Evolutionary conservation across 37 sponge, comb jelly and placozoan species (phyloP), one percentile per base, ranked within the genome.

Genomic region (Beroe forskalii): DNA sequence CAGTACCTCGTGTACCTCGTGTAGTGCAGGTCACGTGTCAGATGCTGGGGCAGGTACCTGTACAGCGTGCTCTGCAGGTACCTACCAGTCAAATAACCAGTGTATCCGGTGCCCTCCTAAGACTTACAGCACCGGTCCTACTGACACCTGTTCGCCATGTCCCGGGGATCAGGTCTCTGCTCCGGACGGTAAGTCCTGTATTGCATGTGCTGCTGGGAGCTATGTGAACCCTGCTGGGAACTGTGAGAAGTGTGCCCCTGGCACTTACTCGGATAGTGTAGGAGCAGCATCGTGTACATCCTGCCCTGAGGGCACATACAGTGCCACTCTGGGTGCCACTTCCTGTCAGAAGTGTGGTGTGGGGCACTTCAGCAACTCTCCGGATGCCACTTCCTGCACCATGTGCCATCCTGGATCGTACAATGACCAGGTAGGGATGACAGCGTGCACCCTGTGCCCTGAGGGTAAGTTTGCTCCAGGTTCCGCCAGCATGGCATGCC

Each of bases 291-390:
- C 55, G 24, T 80, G 86, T 30, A 80, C 86, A 19, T 48, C 44
- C 25, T 80, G 86, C 31, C 55, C 43, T 6, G 86, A 80, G 30
- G 86, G 86, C n/a, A 38, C 20, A 22, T 80, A 30, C 55, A 80
- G 86, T 43, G 86, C 20, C 27, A 1, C 17, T 23, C 40, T 30
- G 55, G 86, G 86, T 1, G 40, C 86, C 17, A 44, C 44, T 24
- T 80, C 55, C 30, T 80, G 86, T 43, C 14, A 17, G n/a, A 17
- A 23, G 30, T 80, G 86, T 25, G 86, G 86, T 22, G 55, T 23
- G 0, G 86, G 86, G n/a, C 86, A 80, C 86, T 80, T 30, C 31
- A 80, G 86, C 48, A 80, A 80, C 86, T 80, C 86, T 44, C 35
- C 55, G 4, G 86, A 80, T 43, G 86, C 86, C 55, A 80, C 86